phyloP scores from a whole-genome alignment of 2,888 invertebrate genomes.

The Noctua fimbriata region DNA sequence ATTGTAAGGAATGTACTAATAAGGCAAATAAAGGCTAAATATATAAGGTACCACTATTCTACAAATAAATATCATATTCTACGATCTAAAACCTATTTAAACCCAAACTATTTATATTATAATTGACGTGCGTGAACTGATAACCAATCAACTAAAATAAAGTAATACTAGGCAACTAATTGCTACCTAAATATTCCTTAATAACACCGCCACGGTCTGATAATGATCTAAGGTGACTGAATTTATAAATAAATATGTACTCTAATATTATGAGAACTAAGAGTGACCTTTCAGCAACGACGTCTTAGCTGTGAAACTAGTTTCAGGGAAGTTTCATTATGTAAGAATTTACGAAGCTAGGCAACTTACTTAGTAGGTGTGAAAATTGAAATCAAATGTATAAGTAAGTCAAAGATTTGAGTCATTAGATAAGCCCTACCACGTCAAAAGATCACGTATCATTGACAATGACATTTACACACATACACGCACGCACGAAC shows the following conservation, averaged over 20 bases:
- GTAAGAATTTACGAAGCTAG: not conserved
- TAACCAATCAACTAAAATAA: slow-evolving; percentile 6
- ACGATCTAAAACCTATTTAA: not conserved
- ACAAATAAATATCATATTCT: not conserved
- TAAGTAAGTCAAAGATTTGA: too few relatives aligned
- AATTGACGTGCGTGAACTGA: slow-evolving; percentile 29
- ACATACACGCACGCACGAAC: too few relatives aligned
- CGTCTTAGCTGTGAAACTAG: not conserved
- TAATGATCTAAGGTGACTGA: slow-evolving; percentile 27
- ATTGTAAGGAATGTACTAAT: too few relatives aligned
- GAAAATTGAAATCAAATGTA: not conserved
- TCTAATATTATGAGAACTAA: not conserved
- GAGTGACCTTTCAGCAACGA: slow-evolving; percentile 15
- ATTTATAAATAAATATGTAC: slow-evolving; percentile 11
- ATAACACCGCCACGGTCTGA: slow-evolving; percentile 28
- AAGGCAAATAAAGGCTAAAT: too few relatives aligned
- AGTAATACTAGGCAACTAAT: slow-evolving; percentile 8
- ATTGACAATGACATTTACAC: too few relatives aligned
- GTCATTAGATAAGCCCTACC: too few relatives aligned
- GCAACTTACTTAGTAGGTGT: not conserved
- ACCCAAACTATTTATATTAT: not conserved
- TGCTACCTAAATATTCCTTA: slow-evolving; percentile 19
- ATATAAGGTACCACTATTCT: too few relatives aligned
- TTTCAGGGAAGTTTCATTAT: not conserved
- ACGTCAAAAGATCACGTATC: too few relatives aligned